Evolutionary conservation across 2,888 invertebrate genomes (phyloP).

Genomic region (Clitarchus hookeri): DNA sequence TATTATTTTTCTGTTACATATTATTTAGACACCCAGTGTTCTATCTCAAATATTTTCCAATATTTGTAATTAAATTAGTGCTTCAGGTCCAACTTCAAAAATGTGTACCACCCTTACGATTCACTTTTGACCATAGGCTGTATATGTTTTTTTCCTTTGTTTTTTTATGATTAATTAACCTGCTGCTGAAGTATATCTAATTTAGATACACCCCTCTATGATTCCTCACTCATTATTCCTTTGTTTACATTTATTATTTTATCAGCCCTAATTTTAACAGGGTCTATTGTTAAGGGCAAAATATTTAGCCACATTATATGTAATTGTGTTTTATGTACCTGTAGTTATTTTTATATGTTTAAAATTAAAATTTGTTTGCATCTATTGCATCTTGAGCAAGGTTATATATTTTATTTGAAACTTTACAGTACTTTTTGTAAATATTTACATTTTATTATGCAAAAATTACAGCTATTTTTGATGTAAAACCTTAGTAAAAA

Average conservation of each 20-base stretch:
- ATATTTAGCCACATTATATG: not conserved
- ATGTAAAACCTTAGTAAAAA: not conserved
- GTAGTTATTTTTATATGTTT: not conserved
- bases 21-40: no score
- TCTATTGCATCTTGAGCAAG: not conserved
- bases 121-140: no score
- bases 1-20: no score
- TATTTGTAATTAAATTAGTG: no score
- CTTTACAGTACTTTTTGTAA: not conserved
- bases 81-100: no score
- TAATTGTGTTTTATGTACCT: not conserved
- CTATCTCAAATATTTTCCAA: no score
- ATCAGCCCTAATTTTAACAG: not conserved
- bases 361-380: not conserved
- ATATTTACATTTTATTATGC: not conserved
- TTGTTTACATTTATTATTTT: not conserved
- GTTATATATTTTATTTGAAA: not conserved
- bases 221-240: not conserved
- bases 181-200: no score
- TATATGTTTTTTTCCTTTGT: no score
- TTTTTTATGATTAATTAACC: no score
- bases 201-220: not conserved
- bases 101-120: no score
- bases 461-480: not conserved
- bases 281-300: not conserved